Percentiles rank a stretch among this genome's conserved stretches.
These are phyloP conservation scores for Ceryle rudis DNA, from an alignment of 2,797 vertebrate genomes.

Conservation along the genomic window DNA sequence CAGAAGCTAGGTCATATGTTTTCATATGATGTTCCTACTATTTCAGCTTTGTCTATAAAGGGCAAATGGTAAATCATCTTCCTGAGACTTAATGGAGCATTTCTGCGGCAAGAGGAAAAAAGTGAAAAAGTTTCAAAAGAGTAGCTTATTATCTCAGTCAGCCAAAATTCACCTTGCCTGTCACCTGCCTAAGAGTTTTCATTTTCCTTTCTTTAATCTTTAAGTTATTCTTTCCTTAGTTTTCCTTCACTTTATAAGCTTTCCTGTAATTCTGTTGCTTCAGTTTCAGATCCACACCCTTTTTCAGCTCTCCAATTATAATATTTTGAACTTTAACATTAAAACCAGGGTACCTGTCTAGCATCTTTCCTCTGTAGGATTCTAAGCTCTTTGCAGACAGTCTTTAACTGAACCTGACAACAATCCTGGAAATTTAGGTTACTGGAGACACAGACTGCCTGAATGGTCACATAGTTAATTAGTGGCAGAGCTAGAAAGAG, in stretches of 20 bases:
- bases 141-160: constrained; percentile 29
- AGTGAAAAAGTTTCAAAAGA: constrained; percentile 42
- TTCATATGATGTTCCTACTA: constrained; percentile 30
- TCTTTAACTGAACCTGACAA: constrained; percentile 47
- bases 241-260: neutral
- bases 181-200: constrained; percentile 15
- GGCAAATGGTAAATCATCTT: constrained; percentile 63
- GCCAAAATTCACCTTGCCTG: neutral
- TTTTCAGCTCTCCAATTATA: constrained; percentile 6
- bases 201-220: neutral
- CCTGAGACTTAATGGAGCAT: constrained; percentile 59
- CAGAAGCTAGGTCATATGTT: constrained; percentile 47
- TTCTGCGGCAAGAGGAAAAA: constrained; percentile 38
- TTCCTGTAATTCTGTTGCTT: neutral
- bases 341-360: neutral
- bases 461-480: constrained; percentile 32
- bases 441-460: neutral
- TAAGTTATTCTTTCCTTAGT: neutral
- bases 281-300: neutral
- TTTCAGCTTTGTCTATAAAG: constrained; percentile 61
- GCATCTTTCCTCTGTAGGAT: neutral
- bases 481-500: neutral
- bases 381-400: constrained; percentile 3
- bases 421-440: constrained; percentile 15
- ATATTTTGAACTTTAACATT: constrained; percentile 48